phyloP scores from a whole-genome alignment of 2,888 invertebrate species.

The Brenthis daphne region DNA sequence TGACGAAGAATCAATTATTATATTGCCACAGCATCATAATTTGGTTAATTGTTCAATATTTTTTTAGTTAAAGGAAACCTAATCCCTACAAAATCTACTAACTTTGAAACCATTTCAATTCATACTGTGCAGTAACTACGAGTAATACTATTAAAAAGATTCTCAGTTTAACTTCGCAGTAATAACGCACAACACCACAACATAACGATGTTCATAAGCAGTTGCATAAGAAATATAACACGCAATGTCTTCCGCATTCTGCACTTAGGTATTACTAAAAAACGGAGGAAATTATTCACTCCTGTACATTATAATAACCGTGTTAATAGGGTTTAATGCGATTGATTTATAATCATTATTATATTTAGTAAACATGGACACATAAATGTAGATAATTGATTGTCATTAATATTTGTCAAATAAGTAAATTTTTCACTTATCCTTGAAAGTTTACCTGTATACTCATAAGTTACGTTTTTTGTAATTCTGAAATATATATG shows the following conservation, averaged over 20 bases:
- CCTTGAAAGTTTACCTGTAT: too few species aligned
- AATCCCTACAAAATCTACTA: too few species aligned
- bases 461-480: too few species aligned
- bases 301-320: conserved; percentile 15
- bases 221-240: conserved; percentile 32
- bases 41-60: too few species aligned
- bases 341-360: conserved; percentile 11
- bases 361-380: neutral
- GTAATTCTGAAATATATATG: too few species aligned
- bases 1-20: too few species aligned
- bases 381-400: too few species aligned
- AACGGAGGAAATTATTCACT: conserved; percentile 25
- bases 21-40: too few species aligned
- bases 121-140: neutral
- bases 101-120: too few species aligned
- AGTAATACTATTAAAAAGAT: neutral
- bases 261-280: conserved; percentile 31
- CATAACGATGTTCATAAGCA: conserved; percentile 14
- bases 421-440: too few species aligned
- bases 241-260: conserved; percentile 50
- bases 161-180: neutral
- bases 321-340: conserved; percentile 3
- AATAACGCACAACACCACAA: conserved; percentile 3
- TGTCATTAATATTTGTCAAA: too few species aligned
- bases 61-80: too few species aligned